Conservation (phyloP, 2,113 vertebrate genomes). For the Panthera leo region DNA sequence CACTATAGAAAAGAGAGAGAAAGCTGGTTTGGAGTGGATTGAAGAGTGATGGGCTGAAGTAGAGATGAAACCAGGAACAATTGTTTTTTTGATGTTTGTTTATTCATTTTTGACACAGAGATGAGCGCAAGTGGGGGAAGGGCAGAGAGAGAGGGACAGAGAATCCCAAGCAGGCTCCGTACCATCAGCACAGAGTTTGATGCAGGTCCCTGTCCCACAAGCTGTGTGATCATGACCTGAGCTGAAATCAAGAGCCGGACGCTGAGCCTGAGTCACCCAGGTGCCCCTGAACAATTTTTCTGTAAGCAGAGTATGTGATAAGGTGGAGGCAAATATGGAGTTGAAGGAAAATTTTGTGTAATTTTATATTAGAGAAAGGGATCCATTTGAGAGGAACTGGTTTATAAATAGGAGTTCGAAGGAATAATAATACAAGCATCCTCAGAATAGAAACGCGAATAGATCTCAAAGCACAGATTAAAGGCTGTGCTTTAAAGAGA, state of each 20-base stretch:
- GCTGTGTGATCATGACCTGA: too few species aligned
- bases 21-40: neutral
- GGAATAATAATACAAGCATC: neutral
- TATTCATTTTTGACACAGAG: too few species aligned
- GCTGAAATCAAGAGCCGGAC: too few species aligned
- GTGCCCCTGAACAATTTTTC: neutral
- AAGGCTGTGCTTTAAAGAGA: neutral
- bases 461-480: neutral
- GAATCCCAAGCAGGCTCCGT: too few species aligned
- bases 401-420: neutral
- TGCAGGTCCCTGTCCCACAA: too few species aligned
- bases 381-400: neutral
- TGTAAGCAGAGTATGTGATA: neutral
- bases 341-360: neutral
- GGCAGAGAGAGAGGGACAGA: too few species aligned
- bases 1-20: neutral
- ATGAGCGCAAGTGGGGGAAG: too few species aligned
- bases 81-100: neutral
- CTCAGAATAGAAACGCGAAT: neutral
- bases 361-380: neutral
- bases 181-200: too few species aligned
- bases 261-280: too few species aligned
- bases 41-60: neutral
- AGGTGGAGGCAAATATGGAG: neutral
- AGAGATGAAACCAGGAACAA: neutral